Evolutionary conservation across 2,113 vertebrate genomes (phyloP).

Genomic region (Gymnarchus niloticus): DNA sequence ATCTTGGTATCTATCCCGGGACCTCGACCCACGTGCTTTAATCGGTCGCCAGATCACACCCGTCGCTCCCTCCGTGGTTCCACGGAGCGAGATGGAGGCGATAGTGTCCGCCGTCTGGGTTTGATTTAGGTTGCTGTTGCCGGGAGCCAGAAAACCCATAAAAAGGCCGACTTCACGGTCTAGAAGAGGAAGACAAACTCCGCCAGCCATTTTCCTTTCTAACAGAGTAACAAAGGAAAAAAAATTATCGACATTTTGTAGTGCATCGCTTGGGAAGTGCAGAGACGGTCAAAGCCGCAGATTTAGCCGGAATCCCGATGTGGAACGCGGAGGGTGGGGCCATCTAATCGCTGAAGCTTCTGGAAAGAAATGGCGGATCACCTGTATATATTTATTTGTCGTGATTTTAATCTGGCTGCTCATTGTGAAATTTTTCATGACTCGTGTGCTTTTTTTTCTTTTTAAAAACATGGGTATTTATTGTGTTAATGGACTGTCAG

Average conservation of each 20-base stretch:
- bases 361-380: neutral
- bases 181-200: no score
- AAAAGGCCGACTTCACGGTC: neutral
- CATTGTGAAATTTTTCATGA: neutral
- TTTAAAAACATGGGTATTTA: neutral
- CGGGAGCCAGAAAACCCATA: neutral
- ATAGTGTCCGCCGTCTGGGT: neutral
- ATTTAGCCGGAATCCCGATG: neutral
- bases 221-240: neutral
- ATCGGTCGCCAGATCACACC: neutral
- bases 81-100: neutral
- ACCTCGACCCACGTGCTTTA: neutral
- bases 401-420: neutral
- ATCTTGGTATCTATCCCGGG: neutral
- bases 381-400: neutral
- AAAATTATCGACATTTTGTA: neutral
- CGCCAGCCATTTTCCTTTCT: neutral
- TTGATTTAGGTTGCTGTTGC: slow-evolving; percentile 10
- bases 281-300: neutral
- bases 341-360: neutral
- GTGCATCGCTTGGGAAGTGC: neutral
- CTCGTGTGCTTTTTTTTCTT: neutral
- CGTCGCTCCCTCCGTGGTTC: neutral
- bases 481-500: neutral
- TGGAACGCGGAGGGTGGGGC: neutral